Conservation (phyloP, 2,113 vertebrate species). For the Typhlomys cinereus region DNA sequence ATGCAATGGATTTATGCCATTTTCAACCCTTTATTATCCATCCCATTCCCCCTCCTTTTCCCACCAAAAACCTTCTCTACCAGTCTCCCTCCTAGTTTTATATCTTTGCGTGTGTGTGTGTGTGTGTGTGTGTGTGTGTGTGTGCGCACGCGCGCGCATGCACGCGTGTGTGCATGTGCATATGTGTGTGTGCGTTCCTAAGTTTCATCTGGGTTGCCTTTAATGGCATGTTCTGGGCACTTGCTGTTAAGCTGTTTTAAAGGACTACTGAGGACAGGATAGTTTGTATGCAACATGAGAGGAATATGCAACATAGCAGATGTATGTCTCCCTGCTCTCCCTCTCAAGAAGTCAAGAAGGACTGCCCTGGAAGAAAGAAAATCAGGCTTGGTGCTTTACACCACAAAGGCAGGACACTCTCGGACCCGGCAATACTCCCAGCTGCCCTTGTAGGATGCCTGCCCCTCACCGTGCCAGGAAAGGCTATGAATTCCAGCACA, state of each 20-base stretch:
- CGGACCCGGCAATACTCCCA: not conserved
- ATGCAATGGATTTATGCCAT: too few species aligned
- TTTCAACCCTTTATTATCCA: too few species aligned
- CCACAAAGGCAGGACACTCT: not conserved
- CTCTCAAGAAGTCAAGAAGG: not conserved
- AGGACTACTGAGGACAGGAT: not conserved
- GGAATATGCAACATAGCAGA: not conserved
- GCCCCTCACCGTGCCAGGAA: not conserved
- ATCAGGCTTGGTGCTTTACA: not conserved
- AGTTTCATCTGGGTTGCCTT: too few species aligned
- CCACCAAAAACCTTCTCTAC: too few species aligned
- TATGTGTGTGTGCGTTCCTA: too few species aligned
- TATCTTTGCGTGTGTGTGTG: too few species aligned
- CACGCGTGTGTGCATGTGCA: too few species aligned
- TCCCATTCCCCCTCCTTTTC: too few species aligned
- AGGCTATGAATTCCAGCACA: not conserved
- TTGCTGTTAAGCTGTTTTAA: not conserved
- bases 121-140: too few species aligned
- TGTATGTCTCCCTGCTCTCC: not conserved
- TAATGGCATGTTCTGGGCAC: too few species aligned
- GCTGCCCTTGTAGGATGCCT: not conserved
- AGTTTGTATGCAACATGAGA: not conserved
- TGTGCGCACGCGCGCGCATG: too few species aligned
- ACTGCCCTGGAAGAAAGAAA: not conserved
- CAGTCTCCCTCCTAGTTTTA: too few species aligned